phyloP scores from a whole-genome alignment of 2,797 vertebrate genomes.

The Cyclopterus lumpus region DNA sequence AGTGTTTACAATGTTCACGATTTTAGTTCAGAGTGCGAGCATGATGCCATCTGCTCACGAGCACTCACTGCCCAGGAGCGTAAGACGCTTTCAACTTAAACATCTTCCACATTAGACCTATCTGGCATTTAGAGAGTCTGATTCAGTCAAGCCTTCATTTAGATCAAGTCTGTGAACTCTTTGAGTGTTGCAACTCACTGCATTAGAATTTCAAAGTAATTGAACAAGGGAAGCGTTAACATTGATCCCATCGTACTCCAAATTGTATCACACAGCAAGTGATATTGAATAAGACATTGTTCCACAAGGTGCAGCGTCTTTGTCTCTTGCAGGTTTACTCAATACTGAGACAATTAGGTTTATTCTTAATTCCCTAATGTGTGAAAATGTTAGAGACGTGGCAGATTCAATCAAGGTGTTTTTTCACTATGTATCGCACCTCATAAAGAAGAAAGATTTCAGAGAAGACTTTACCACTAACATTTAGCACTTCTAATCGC shows the following conservation, averaged over 20 bases:
- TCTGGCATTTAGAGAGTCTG: not conserved
- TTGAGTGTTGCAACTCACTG: not conserved
- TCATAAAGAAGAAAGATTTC: constrained; percentile 1
- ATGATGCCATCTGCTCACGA: not conserved
- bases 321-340: constrained; percentile 6
- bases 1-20: not conserved
- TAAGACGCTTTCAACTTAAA: not conserved
- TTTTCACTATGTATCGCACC: constrained; percentile 10
- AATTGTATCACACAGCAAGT: constrained; percentile 13
- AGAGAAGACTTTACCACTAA: not conserved
- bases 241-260: constrained; percentile 44
- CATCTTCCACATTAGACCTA: not conserved
- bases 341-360: constrained; percentile 9
- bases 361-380: constrained; percentile 20
- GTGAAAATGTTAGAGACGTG: constrained; percentile 1
- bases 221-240: constrained; percentile 7
- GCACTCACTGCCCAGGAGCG: not conserved
- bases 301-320: constrained; percentile 8
- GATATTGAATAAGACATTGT: constrained; percentile 27
- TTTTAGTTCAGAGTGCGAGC: not conserved
- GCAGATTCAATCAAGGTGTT: not conserved
- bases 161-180: constrained; percentile 25
- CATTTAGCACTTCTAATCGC: not conserved
- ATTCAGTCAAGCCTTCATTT: constrained; percentile 37
- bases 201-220: constrained; percentile 29